Evolutionary conservation across 2,113 vertebrate species (phyloP), one percentile per base, ranked within the genome.

Genomic region (Mastomys natalensis): DNA sequence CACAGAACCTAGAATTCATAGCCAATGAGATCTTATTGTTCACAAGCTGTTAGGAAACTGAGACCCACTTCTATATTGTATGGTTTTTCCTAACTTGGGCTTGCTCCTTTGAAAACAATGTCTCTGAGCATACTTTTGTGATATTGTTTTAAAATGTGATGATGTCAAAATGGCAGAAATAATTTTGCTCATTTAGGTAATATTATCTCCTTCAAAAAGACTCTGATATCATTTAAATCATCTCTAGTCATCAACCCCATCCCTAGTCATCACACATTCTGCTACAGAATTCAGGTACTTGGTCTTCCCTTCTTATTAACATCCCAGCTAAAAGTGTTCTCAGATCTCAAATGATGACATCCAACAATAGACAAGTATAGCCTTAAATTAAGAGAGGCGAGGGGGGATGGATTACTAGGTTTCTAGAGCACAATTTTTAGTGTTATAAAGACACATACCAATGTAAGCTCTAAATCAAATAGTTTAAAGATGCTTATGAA

Each of bases 321-420:
- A 17, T n/a, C 0, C 4, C 3, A 48, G 10, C 5, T 34, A 1
- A 11, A 5, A 4, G 26, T 24, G 76, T 3, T 22, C 3, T 37
- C 7, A 40, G 24, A 15, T 53, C 34, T 43, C 6, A 3, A 45
- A 3, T 6, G 16, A 43, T 72, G 4, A 19, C 16, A 24, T 51
- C 2, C 2, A 13, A 0, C 1, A n/a, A 12, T 22, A 80, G 15
- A 64, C 1, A 31, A 43, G 3, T 3, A 10, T 0, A 6, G 17
- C 37, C 24, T 51, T 1, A 16, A 48, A 19, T 78, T 11, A 37
- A 53, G 26, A 21, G 13, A 73, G 4, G 8, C 4, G 29, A 80
- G 40, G 11, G 31, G 31, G 9, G 4, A 51, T 7, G 62, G 40
- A n/a, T 10, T 29, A 43, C 10, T 5, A 73, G 7, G 64, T 24